Base-by-base conservation (phyloP, 2,888 invertebrate species). In the Polydrusus tereticollis region DNA sequence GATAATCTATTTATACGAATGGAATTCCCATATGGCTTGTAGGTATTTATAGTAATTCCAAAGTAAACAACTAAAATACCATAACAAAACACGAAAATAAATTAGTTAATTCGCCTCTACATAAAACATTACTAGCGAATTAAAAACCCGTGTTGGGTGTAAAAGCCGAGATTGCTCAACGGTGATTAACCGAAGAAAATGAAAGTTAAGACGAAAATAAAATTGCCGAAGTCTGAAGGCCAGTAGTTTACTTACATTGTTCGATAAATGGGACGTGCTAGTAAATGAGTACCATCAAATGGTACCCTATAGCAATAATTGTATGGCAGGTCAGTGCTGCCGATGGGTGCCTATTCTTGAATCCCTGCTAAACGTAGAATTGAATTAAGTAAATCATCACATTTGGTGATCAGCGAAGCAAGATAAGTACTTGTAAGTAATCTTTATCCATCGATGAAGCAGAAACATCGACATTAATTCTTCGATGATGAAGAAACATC, bases 141-240 rank as follows among this genome's bases (percentile, higher is more conserved):
- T 65, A 65, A 36, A 36, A 21, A 52, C 38, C 38, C 41, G 41
- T 55, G 55, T 55, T 23, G 64, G 10, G 38, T 18, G 7, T 33
- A 50, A 50, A 64, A 33, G 29, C n/a, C 10, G 41, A 21, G 33
- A 65, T 65, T 65, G 23, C 55, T 21, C 36, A 50, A 65, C 20
- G 26, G 41, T 36, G 12, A 52, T 52, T 52, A 38, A 41, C 52
- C 14, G 26, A 66, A 23, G 66, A 66, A 66, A 66, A 66, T 57
- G 66, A 66, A 66, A 66, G 66, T 58, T 36, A 21, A 58, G 45
- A 55, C 43, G 29, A 66, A 58, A 66, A 45, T 66, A 16, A 29
- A 18, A 50, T 50, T 50, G 47, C 50, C 16, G 64, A 20, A 33
- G 64, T 21, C 23, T 21, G 64, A 65, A 65, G 64, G 64, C 52